phyloP scores from a whole-genome alignment of 2,888 invertebrate genomes.

The Mellilla xanthometata region DNA sequence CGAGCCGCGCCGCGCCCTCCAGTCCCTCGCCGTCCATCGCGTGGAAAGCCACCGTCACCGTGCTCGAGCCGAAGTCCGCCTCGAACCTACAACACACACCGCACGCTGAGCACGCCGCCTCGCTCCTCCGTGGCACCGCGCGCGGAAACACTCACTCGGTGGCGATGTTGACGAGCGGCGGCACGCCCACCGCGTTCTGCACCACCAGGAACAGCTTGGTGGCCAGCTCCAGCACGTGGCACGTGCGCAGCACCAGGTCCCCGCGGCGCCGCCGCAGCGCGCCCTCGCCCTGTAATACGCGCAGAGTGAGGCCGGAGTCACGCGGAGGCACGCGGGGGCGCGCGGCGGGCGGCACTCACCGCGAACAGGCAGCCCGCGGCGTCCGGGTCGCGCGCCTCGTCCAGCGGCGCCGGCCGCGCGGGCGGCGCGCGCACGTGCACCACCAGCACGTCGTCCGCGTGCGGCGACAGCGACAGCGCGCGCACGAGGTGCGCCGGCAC shows the following conservation, averaged over 20 bases:
- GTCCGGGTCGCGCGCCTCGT: constrained; percentile 48
- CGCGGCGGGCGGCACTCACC: constrained; percentile 41
- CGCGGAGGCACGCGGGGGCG: neutral
- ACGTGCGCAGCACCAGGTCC: constrained; percentile 94
- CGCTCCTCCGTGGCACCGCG: neutral
- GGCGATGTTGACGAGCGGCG: constrained; percentile 90
- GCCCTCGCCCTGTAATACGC: constrained; percentile 37
- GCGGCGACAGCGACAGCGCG: constrained; percentile 92
- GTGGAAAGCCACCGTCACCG: constrained; percentile 89
- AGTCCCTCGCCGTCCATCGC: constrained; percentile 37
- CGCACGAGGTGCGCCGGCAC: constrained; percentile 92
- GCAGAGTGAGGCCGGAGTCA: neutral
- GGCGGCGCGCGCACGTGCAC: constrained; percentile 88
- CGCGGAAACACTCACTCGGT: constrained; percentile 87
- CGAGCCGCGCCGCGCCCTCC: constrained; percentile 49
- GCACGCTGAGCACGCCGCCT: too few species aligned
- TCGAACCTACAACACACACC: constrained; percentile 85
- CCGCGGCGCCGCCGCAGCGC: constrained; percentile 86
- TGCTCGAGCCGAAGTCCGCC: constrained; percentile 91
- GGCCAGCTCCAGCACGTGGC: constrained; percentile 95
- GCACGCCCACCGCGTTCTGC: constrained; percentile 88
- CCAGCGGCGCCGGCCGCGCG: constrained; percentile 33
- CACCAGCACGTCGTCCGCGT: constrained; percentile 92
- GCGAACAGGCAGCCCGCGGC: constrained; percentile 65
- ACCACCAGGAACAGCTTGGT: constrained; percentile 95